phyloP scores from a whole-genome alignment of 2,113 vertebrate species.

The Nasalis larvatus region DNA sequence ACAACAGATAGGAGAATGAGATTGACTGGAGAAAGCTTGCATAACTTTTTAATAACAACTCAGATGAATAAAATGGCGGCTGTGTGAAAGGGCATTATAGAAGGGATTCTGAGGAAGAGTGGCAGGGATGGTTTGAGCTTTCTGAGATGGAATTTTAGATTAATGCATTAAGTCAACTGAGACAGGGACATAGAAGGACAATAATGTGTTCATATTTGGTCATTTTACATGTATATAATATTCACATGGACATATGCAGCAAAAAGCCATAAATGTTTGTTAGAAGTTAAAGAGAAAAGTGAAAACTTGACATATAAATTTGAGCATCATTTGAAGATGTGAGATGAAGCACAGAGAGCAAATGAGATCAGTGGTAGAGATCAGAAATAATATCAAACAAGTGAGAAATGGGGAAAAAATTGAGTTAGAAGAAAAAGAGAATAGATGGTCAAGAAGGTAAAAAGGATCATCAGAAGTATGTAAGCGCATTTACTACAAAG shows the following conservation, averaged over 20 bases:
- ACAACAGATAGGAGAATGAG: not conserved
- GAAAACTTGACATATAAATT: not conserved
- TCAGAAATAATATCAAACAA: not conserved
- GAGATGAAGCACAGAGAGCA: not conserved
- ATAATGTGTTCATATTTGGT: not conserved
- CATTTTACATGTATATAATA: not conserved
- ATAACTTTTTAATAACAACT: not conserved
- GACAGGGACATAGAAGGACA: too few relatives aligned
- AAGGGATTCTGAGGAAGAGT: not conserved
- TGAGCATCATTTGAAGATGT: not conserved
- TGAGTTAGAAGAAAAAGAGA: not conserved
- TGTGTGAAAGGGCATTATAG: fast-evolving
- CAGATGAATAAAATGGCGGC: fast-evolving
- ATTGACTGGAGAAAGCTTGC: fast-evolving
- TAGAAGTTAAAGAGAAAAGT: not conserved
- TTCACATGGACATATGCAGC: not conserved
- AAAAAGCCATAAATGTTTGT: not conserved
- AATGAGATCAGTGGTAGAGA: not conserved
- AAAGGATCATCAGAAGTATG: not conserved
- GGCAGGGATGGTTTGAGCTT: not conserved
- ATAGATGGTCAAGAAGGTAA: not conserved
- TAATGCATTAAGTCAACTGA: not conserved
- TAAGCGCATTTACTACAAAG: not conserved
- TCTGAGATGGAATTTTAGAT: not conserved
- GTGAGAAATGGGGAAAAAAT: not conserved